Evolutionary conservation across 2,888 invertebrate genomes (phyloP), one percentile per base, ranked within the genome.

Genomic region (Suillia variegata): DNA sequence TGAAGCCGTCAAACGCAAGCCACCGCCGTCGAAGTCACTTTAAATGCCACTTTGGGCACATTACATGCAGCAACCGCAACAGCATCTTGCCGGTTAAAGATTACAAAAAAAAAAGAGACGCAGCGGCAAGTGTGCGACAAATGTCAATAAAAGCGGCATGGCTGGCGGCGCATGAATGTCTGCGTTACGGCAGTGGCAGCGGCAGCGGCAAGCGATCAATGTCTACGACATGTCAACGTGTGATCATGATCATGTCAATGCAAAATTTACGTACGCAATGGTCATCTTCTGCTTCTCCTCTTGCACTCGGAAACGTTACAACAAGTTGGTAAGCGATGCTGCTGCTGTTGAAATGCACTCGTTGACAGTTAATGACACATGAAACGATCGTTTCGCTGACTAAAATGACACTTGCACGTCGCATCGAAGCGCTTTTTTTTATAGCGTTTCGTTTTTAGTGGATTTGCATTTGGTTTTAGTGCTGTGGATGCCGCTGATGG

Each of bases 351-450:
- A 12, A 10, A 47, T 50, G 54, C 54, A 54, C 59, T 48, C 61
- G 56, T 52, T 61, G 61, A 61, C 61, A 61, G 63, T 61, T 63
- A 63, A 63, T 61, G 63, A 61, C 63, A 61, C 61, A 56, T 63
- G 60, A 57, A 63, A 61, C 59, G 61, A 63, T 63, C 59, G 57
- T 59, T 63, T 61, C 56, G 57, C 55, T 58, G 47, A 57, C 45
- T 6, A 21, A 48, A 48, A 42, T 42, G 42, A 42, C 42, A 42
- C 42, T 42, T 42, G 34, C 2, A 4, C 13, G 5, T 4, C 13
- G 34, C 34, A 34, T 2, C 15, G 34, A 34, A 34, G 34, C 15
- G n/a, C n/a, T n/a, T n/a, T n/a, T n/a, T n/a, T n/a, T n/a, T n/a
- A n/a, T n/a, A n/a, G n/a, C n/a, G n/a, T n/a, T n/a, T n/a, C n/a